Evolutionary conservation across 2,797 vertebrate genomes (phyloP).

Genomic region (Galagoides demidoff): DNA sequence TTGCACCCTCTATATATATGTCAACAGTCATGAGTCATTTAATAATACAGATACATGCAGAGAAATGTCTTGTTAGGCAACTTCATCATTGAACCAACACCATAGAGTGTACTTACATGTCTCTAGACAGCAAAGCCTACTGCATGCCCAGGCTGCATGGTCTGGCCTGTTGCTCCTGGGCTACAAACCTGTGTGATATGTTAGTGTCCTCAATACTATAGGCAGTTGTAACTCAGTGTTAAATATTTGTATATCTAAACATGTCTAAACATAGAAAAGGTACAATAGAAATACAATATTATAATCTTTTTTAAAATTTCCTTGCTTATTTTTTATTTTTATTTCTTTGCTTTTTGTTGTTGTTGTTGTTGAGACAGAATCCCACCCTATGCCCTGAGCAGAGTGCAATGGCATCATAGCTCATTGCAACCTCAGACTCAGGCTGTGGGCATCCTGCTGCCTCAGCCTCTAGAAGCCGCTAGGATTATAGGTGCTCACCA

Average conservation of each 20-base stretch:
- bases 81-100: not conserved
- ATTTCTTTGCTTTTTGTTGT: too few species aligned
- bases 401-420: too few species aligned
- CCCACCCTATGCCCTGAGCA: too few species aligned
- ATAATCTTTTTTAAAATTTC: not conserved
- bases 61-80: not conserved
- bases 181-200: not conserved
- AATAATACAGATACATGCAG: not conserved
- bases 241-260: not conserved
- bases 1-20: not conserved
- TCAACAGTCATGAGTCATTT: not conserved
- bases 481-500: too few species aligned
- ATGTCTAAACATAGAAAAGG: not conserved
- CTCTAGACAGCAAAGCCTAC: not conserved
- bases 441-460: too few species aligned
- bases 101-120: not conserved
- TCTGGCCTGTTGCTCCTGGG: not conserved
- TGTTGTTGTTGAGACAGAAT: too few species aligned
- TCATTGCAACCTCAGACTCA: too few species aligned
- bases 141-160: not conserved
- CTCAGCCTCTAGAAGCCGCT: too few species aligned
- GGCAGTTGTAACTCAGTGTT: not conserved
- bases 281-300: not conserved
- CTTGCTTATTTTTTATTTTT: too few species aligned
- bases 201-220: not conserved